Base-by-base conservation (phyloP, 2,113 vertebrate species). In the Thalassoma bifasciatum region DNA sequence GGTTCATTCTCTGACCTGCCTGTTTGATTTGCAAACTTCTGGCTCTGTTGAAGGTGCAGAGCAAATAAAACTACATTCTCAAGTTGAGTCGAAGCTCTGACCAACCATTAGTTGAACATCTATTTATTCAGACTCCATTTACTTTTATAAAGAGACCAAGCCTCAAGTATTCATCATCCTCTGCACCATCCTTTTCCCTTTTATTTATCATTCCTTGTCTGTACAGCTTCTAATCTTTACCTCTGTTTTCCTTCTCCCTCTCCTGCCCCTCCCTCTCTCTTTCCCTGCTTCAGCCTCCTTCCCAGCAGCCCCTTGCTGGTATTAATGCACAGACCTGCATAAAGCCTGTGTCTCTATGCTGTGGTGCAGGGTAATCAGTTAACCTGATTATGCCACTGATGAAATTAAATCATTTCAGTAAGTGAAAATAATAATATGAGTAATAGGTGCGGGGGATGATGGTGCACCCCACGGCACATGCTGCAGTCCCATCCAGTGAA, bases 371-470 rank as follows among this genome's bases (percentile, higher is more conserved):
- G 73, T 90, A 91, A 93, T 94, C 91, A 91, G 87, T 91, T 93
- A 93, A 93, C 91, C 89, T 92, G 90, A 93, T 94, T 93, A 92
- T 34, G 42, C 84, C 38, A 72, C 85, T 91, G 88, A 93, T 94
- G 78, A 91, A 93, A 93, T 94, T 88, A 89, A 91, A 92, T 94
- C 70, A 93, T 91, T 92, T 92, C 73, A 75, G 82, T 90, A 86
- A 94, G 82, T 93, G 91, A 91, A 92, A 93, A 90, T 92, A 91
- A 93, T 87, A 88, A 92, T 86, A 90, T 89, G 80, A 89, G 87
- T 92, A 91, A 89, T 89, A 85, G 88, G 81, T 82, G 77, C 13
- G 54, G 54, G 68, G 77, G 81, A 79, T 42, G 63, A 61, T 46
- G 61, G 67, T 70, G 63, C 76, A 72, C 85, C 86, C 82, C 68